A percentile compares a stretch with the other conserved stretches of the same genome.
These are phyloP conservation scores for Chelonus formosanus DNA, from an alignment of 2,888 invertebrate genomes.

Conservation along the genomic window DNA sequence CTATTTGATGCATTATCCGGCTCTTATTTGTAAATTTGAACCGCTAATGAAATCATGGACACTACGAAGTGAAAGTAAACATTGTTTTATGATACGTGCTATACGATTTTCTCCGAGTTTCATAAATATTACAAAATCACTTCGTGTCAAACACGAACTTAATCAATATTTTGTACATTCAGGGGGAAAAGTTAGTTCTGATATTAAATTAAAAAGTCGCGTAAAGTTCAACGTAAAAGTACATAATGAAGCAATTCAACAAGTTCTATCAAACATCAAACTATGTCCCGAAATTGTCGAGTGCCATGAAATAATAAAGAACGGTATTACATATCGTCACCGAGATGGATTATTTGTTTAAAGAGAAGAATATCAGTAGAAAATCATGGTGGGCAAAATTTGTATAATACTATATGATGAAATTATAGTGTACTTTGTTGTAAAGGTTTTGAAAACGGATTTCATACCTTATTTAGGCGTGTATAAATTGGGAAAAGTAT, in stretches of 20 bases:
- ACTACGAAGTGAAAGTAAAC: conserved; percentile 43
- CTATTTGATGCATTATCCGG: conserved; percentile 36
- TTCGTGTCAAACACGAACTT: conserved; percentile 36
- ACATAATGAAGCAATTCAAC: conserved; percentile 16
- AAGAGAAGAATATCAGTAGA: conserved; percentile 1
- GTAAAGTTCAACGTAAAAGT: conserved; percentile 9
- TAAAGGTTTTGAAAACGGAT: background rate
- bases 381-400: background rate
- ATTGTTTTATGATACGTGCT: conserved; percentile 41
- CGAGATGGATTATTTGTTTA: background rate
- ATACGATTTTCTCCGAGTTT: conserved; percentile 36
- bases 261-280: background rate
- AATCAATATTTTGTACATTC: conserved; percentile 32
- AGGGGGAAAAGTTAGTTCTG: conserved; percentile 27
- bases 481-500: conserved; percentile 11
- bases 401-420: background rate
- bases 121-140: conserved; percentile 35
- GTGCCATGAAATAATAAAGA: conserved; percentile 4
- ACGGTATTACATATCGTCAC: background rate
- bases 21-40: conserved; percentile 35
- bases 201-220: conserved; percentile 25
- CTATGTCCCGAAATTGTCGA: background rate
- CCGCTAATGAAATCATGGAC: conserved; percentile 39
- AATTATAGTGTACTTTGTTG: background rate
- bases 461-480: background rate